Conservation (phyloP, 1,140 invertebrate genomes). For the Drosophila dunni region DNA sequence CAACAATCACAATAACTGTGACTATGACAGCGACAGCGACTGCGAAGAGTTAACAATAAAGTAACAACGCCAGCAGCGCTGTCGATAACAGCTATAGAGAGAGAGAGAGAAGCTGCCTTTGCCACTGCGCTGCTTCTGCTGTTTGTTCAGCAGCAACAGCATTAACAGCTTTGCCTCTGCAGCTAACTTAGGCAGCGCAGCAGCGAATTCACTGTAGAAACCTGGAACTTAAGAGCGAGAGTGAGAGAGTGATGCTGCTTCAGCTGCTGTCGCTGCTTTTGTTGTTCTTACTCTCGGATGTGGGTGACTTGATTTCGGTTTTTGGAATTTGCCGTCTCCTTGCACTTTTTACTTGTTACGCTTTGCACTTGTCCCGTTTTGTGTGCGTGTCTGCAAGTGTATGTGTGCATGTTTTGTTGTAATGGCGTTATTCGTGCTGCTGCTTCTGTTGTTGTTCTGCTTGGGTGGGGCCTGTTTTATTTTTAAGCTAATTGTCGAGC, state of each 20-base stretch:
- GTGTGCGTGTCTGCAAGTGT: not conserved
- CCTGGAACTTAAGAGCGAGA: not conserved
- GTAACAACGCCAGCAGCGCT: conserved; percentile 18
- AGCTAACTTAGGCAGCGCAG: not conserved
- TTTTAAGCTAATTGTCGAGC: conserved; percentile 58
- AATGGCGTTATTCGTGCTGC: not conserved
- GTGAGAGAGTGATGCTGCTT: conserved; percentile 4
- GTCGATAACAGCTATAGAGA: not conserved
- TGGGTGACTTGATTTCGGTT: conserved; percentile 46
- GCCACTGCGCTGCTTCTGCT: not conserved
- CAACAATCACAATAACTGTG: conserved; percentile 7
- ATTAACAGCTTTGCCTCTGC: not conserved
- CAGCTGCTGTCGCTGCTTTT: conserved; percentile 3
- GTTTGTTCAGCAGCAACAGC: not conserved
- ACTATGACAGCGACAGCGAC: not conserved
- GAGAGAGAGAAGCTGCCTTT: conserved; percentile 10
- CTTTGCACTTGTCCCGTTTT: conserved; percentile 43
- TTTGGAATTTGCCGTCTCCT: conserved; percentile 43
- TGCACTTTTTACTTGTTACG: conserved; percentile 70
- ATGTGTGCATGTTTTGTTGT: conserved; percentile 5
- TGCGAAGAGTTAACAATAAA: not conserved
- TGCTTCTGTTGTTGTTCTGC: not conserved
- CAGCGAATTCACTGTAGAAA: not conserved
- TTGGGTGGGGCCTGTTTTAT: conserved; percentile 57
- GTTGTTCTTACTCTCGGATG: conserved; percentile 23